Percentiles rank a stretch among this genome's conserved stretches.
Evolutionary conservation across 2,888 invertebrate genomes (phyloP).

Genomic region (Lymantria monacha): DNA sequence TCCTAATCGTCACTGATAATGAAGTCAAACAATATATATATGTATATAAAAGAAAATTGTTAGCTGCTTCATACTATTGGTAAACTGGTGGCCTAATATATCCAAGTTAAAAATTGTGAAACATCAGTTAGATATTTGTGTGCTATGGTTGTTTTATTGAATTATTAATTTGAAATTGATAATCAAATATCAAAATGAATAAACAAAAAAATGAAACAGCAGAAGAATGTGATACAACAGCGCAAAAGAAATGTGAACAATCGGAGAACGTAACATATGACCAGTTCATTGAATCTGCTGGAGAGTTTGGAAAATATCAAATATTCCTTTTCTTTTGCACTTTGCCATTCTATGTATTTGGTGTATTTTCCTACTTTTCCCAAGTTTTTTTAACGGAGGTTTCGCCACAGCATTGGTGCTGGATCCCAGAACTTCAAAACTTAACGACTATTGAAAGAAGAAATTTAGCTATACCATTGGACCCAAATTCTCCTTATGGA

Average conservation of each 20-base stretch:
- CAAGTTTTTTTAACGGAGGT: slow-evolving; percentile 61
- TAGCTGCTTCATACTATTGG: background rate
- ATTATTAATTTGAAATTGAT: no score
- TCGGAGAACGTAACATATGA: slow-evolving; percentile 46
- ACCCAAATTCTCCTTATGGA: slow-evolving; percentile 42
- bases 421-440: slow-evolving; percentile 57
- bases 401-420: slow-evolving; percentile 61
- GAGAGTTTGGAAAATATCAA: slow-evolving; percentile 60
- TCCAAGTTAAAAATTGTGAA: no score
- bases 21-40: background rate
- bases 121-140: no score
- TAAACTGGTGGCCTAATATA: no score
- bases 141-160: no score
- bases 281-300: slow-evolving; percentile 51
- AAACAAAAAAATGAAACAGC: no score
- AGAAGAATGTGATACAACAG: background rate
- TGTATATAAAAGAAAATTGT: background rate
- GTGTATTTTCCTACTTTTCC: slow-evolving; percentile 51
- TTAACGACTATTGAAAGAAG: slow-evolving; percentile 49
- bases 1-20: background rate
- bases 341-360: slow-evolving; percentile 57
- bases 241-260: background rate
- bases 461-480: slow-evolving; percentile 48
- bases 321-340: slow-evolving; percentile 47
- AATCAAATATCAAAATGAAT: no score